Evolutionary conservation across 2,113 vertebrate genomes (phyloP).

Genomic region (Platichthys flesus): DNA sequence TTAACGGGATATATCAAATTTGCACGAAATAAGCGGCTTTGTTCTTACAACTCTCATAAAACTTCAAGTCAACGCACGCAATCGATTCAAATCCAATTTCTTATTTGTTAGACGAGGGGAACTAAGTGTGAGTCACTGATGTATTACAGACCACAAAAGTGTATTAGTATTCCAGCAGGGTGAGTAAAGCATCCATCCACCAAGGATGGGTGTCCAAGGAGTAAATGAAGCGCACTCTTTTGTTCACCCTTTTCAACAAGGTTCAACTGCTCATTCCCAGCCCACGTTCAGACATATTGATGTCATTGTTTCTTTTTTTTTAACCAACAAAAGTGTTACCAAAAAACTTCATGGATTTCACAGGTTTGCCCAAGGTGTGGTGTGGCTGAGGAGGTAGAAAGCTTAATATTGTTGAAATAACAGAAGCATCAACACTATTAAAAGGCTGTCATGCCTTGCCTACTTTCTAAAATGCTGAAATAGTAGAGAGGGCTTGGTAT

Average conservation of each 20-base stretch:
- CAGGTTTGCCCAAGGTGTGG: background rate
- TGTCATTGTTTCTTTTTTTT: background rate
- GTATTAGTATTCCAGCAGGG: background rate
- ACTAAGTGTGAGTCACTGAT: constrained; percentile 1
- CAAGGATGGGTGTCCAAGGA: constrained; percentile 19
- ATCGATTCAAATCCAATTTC: constrained; percentile 7
- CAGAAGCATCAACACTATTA: background rate
- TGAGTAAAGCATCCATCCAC: background rate
- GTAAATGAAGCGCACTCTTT: background rate
- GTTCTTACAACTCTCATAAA: background rate
- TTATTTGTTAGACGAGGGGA: constrained; percentile 12
- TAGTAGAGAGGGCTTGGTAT: background rate
- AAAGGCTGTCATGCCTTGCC: background rate
- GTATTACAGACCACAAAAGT: background rate
- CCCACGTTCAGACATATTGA: constrained; percentile 16
- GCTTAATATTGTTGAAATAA: too few relatives aligned
- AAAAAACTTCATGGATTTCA: background rate
- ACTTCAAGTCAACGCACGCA: constrained; percentile 3
- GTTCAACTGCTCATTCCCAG: constrained; percentile 36
- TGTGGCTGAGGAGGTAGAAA: background rate
- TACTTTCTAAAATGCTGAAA: too few relatives aligned
- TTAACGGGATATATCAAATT: background rate
- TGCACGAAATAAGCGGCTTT: constrained; percentile 13
- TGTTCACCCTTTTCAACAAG: constrained; percentile 16
- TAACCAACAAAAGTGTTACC: constrained; percentile 1